phyloP scores from a whole-genome alignment of 2,888 invertebrate genomes.

The Drosophila buzzatii region DNA sequence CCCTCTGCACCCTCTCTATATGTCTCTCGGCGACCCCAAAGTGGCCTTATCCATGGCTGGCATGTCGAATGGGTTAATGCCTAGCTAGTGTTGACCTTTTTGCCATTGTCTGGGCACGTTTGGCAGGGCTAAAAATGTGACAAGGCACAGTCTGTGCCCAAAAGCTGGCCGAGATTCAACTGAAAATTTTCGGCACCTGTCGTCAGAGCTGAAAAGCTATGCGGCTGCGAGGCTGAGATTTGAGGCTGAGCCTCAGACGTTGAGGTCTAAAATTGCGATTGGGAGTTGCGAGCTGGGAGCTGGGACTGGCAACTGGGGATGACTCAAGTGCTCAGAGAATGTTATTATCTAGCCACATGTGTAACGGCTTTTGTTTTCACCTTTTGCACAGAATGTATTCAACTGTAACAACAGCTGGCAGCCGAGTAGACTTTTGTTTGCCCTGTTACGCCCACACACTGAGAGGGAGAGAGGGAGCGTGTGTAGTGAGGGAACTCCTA shows the following conservation, averaged over 20 bases:
- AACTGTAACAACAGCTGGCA: slow-evolving; percentile 51
- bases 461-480: no score
- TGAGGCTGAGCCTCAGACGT: slow-evolving; percentile 32
- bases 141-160: slow-evolving; percentile 44
- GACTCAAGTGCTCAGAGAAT: slow-evolving; percentile 42
- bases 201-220: slow-evolving; percentile 20
- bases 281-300: slow-evolving; percentile 6
- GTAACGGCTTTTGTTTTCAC: slow-evolving; percentile 74
- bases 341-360: slow-evolving; percentile 80
- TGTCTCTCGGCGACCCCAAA: slow-evolving; percentile 34
- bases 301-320: slow-evolving; percentile 5
- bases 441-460: slow-evolving; percentile 9
- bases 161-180: slow-evolving; percentile 73
- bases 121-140: slow-evolving; percentile 69
- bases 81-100: slow-evolving; percentile 76
- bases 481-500: not conserved
- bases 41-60: slow-evolving; percentile 21
- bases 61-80: slow-evolving; percentile 46
- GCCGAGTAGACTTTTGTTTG: slow-evolving; percentile 56
- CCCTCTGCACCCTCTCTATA: not conserved
- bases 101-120: slow-evolving; percentile 74
- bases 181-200: slow-evolving; percentile 73
- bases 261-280: slow-evolving; percentile 13
- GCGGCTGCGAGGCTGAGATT: slow-evolving; percentile 29
- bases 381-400: slow-evolving; percentile 50